These are phyloP conservation scores for Allobates femoralis DNA, from an alignment of 2,797 vertebrate genomes.

Conservation along the genomic window DNA sequence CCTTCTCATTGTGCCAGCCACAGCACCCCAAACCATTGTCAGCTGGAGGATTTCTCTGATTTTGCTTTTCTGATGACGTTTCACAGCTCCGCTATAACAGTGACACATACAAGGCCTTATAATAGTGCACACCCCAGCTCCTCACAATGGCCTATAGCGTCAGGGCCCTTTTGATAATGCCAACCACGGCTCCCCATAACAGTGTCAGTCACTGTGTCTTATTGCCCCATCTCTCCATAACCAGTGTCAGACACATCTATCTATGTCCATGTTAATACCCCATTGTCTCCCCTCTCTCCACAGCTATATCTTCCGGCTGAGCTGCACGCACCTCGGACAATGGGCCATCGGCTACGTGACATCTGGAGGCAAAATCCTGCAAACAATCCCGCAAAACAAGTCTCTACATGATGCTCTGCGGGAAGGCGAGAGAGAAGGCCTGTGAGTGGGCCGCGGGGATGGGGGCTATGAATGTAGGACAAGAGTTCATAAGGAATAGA, in stretches of 20 bases:
- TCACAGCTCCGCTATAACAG: too few relatives aligned
- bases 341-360: constrained; percentile 91
- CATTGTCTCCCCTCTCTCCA: not conserved
- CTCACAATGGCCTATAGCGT: too few relatives aligned
- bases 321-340: constrained; percentile 86
- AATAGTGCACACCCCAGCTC: not conserved
- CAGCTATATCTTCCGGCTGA: constrained; percentile 89
- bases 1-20: not conserved
- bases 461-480: not conserved
- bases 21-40: not conserved
- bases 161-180: not conserved
- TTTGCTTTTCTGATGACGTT: too few relatives aligned
- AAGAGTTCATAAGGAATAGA: not conserved
- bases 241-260: too few relatives aligned
- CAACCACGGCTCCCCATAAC: not conserved
- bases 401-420: constrained; percentile 82
- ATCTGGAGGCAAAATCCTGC: constrained; percentile 76
- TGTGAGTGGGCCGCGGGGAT: constrained; percentile 73
- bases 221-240: too few relatives aligned
- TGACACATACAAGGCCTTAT: too few relatives aligned
- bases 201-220: too few relatives aligned
- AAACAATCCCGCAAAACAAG: constrained; percentile 84
- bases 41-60: too few relatives aligned
- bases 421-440: constrained; percentile 82
- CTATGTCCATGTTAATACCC: not conserved